phyloP scores from a whole-genome alignment of 1,140 invertebrate genomes.

The Micrasema minimum region DNA sequence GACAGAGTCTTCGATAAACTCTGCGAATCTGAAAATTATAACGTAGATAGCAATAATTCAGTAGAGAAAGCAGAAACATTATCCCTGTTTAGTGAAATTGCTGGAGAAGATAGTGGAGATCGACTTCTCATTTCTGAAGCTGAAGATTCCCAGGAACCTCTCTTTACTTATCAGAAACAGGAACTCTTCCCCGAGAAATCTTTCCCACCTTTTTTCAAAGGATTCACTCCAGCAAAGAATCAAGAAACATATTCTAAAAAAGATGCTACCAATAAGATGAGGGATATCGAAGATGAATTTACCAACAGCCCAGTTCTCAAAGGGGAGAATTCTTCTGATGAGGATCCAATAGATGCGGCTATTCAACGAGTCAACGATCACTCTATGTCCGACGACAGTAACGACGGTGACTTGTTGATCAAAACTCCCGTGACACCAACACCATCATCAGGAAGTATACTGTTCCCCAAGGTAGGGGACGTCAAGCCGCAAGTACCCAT shows the following conservation, averaged over 20 bases:
- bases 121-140: constrained; percentile 68
- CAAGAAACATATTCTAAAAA: constrained; percentile 67
- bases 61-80: constrained; percentile 53
- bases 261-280: constrained; percentile 64
- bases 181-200: constrained; percentile 66
- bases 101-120: constrained; percentile 66
- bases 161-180: constrained; percentile 71
- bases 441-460: constrained; percentile 32
- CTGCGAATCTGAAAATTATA: constrained; percentile 60
- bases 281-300: constrained; percentile 65
- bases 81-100: constrained; percentile 64
- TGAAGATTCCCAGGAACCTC: constrained; percentile 70
- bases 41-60: constrained; percentile 30
- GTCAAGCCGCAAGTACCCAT: constrained; percentile 42
- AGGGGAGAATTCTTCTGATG: constrained; percentile 68
- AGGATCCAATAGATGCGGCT: constrained; percentile 66
- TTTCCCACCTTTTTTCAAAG: constrained; percentile 64
- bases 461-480: constrained; percentile 19
- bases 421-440: constrained; percentile 52
- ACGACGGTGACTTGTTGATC: constrained; percentile 57
- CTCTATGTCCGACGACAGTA: constrained; percentile 60
- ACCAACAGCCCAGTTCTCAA: constrained; percentile 63
- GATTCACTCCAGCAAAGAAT: constrained; percentile 66
- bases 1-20: constrained; percentile 68
- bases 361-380: constrained; percentile 63